A percentile compares a stretch with the other conserved stretches of the same genome.
These are phyloP conservation scores for Tribolium freemani DNA, from an alignment of 2,888 invertebrate genomes.

Conservation along the genomic window DNA sequence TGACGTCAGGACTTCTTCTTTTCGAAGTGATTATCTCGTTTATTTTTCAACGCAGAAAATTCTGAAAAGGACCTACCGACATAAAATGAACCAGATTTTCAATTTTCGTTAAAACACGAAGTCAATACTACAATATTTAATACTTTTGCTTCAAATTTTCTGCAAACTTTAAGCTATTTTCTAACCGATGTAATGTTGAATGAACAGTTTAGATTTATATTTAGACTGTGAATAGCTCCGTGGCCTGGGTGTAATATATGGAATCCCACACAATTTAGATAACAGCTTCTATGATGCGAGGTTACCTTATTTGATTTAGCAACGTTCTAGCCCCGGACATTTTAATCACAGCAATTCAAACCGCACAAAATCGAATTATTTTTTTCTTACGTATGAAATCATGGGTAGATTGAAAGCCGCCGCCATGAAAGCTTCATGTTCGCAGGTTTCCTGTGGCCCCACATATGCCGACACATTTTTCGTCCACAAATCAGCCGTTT, in stretches of 20 bases:
- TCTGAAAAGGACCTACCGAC: too few relatives aligned
- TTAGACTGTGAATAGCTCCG: not conserved
- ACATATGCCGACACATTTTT: constrained; percentile 89
- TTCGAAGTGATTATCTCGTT: too few relatives aligned
- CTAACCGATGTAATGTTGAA: not conserved
- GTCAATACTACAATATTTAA: too few relatives aligned
- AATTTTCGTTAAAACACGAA: too few relatives aligned
- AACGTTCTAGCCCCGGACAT: not conserved
- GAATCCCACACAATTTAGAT: not conserved
- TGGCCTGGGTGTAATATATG: not conserved
- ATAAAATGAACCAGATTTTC: too few relatives aligned
- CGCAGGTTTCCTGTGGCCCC: constrained; percentile 91
- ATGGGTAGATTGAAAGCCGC: constrained; percentile 94
- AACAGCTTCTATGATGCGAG: not conserved
- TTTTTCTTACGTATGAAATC: constrained; percentile 93
- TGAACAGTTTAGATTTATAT: not conserved
- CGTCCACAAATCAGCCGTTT: constrained; percentile 88
- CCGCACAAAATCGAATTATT: not conserved
- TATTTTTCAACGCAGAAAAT: too few relatives aligned
- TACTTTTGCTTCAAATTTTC: too few relatives aligned
- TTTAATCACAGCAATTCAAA: not conserved
- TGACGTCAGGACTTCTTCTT: too few relatives aligned
- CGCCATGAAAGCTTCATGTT: constrained; percentile 94
- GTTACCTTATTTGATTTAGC: not conserved
- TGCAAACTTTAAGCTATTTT: not conserved